These are phyloP conservation scores for Siderastrea radians DNA, from an alignment of 92 coral and sea anemone species.

Conservation along the genomic window DNA sequence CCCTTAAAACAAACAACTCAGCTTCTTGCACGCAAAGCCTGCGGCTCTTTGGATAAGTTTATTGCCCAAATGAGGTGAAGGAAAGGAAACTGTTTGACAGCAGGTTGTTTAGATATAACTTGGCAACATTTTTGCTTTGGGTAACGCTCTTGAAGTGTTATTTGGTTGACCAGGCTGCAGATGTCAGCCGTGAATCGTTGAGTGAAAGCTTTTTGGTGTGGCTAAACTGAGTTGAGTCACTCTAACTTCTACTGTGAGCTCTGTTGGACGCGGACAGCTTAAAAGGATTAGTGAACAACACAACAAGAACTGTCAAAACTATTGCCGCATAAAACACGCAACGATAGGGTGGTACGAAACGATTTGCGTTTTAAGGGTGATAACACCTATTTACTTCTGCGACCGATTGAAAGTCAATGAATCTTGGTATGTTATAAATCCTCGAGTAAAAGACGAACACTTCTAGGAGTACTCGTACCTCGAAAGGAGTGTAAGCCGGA, in stretches of 20 bases:
- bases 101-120: not conserved
- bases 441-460: no score
- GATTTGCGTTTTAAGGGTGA: not conserved
- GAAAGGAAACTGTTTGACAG: not conserved
- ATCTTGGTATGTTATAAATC: no score
- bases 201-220: not conserved
- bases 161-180: not conserved
- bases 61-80: not conserved
- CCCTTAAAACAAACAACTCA: not conserved
- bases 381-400: not conserved
- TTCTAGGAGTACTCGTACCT: no score
- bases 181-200: not conserved
- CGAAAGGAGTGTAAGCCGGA: no score
- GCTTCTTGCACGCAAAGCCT: not conserved
- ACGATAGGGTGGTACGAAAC: constrained; percentile 6
- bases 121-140: no score
- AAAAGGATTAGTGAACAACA: not conserved
- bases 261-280: constrained; percentile 22
- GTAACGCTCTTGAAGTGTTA: not conserved
- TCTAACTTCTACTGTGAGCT: constrained; percentile 19
- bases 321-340: constrained; percentile 6
- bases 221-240: constrained; percentile 9
- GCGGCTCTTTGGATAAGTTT: not conserved
- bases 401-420: no score
- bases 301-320: not conserved